A percentile compares a stretch with the other conserved stretches of the same genome.
Evolutionary conservation across 2,888 invertebrate species (phyloP).

Genomic region (Megaustenia siamemsis): DNA sequence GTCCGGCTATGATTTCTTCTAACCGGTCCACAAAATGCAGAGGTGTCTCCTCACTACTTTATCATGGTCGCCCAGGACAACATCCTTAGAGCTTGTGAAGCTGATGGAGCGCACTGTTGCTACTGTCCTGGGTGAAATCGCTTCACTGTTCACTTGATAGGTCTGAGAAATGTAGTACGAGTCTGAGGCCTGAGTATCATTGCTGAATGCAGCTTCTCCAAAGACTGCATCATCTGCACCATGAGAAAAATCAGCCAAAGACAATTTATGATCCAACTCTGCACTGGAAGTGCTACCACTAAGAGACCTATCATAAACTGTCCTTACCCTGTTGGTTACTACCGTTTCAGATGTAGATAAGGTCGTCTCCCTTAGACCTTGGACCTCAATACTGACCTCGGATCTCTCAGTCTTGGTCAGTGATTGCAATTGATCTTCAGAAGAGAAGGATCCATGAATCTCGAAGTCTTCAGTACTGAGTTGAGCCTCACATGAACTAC

Average conservation of each 20-base stretch:
- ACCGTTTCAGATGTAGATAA: conserved; percentile 15
- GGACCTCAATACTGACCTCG: conserved; percentile 45
- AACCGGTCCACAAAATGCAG: conserved; percentile 31
- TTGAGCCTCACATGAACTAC: not conserved
- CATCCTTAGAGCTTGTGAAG: conserved; percentile 43
- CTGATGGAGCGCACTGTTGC: conserved; percentile 26
- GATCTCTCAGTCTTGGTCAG: not conserved
- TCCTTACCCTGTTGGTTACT: conserved; percentile 29
- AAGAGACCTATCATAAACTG: conserved; percentile 36
- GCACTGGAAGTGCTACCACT: conserved; percentile 18
- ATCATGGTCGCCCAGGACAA: conserved; percentile 23
- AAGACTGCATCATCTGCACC: conserved; percentile 7
- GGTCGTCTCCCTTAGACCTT: conserved; percentile 37
- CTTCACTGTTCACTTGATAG: conserved; percentile 32
- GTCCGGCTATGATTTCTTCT: conserved; percentile 34
- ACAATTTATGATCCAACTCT: conserved; percentile 16
- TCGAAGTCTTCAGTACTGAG: not conserved
- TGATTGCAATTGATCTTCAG: not conserved
- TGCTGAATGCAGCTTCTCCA: not conserved
- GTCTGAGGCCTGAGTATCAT: not conserved
- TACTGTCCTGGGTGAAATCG: conserved; percentile 16
- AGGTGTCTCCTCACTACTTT: not conserved
- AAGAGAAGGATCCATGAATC: not conserved
- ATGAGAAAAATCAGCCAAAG: not conserved
- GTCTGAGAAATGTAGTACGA: conserved; percentile 50